A percentile compares a stretch with the other conserved stretches of the same genome.
Conservation (phyloP, 2,888 invertebrate species). For the Nemotelus pantherinus region DNA sequence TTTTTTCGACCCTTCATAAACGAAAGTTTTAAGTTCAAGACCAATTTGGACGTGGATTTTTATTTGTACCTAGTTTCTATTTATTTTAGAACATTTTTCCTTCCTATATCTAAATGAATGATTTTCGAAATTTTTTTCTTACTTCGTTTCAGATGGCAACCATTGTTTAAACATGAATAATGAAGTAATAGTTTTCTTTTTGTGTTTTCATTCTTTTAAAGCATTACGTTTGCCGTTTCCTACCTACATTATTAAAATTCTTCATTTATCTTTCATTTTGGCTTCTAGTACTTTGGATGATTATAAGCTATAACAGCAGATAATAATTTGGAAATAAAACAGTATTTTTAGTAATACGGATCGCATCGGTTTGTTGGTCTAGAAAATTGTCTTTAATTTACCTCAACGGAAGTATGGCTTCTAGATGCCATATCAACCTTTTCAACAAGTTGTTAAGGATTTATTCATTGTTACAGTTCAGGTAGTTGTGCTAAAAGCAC, state of each 20-base stretch:
- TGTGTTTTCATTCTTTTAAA: background rate
- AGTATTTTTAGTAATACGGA: too few relatives aligned
- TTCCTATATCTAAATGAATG: background rate
- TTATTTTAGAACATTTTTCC: background rate
- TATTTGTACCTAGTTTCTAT: constrained; percentile 36
- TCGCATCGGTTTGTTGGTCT: too few relatives aligned
- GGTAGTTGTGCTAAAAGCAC: too few relatives aligned
- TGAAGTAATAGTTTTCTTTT: background rate
- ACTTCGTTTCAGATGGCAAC: background rate
- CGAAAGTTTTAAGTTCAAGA: too few relatives aligned
- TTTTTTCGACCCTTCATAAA: background rate
- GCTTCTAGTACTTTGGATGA: background rate
- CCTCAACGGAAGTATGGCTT: too few relatives aligned
- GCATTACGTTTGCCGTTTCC: too few relatives aligned
- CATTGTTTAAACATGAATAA: constrained; percentile 8
- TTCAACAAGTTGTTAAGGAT: too few relatives aligned
- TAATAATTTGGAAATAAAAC: too few relatives aligned
- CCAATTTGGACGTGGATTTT: background rate
- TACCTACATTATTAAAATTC: background rate
- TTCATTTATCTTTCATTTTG: background rate
- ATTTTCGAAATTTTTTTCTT: background rate
- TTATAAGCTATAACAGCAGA: too few relatives aligned
- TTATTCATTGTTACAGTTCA: too few relatives aligned
- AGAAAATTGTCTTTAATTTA: too few relatives aligned
- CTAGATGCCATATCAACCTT: too few relatives aligned